Conservation (phyloP, 2,113 vertebrate genomes). For the Caracal caracal region DNA sequence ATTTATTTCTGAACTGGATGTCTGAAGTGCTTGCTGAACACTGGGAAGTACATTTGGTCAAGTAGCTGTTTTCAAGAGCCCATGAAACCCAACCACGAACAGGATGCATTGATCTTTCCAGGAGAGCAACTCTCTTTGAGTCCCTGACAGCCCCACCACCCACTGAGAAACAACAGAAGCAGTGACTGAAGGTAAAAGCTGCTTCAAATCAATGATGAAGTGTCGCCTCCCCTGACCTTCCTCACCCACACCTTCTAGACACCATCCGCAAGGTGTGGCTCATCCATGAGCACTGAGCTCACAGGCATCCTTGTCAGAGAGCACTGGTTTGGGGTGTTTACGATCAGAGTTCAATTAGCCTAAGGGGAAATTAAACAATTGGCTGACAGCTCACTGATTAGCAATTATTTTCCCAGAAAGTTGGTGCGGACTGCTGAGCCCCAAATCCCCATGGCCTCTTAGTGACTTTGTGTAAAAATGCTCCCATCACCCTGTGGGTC, state of each 20-base stretch:
- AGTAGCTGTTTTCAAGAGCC: conserved; percentile 20
- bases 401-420: conserved; percentile 74
- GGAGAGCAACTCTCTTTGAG: neutral
- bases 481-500: neutral
- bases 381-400: conserved; percentile 66
- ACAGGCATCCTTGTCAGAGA: conserved; percentile 40
- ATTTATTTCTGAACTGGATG: neutral
- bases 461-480: conserved; percentile 14
- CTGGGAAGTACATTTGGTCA: neutral
- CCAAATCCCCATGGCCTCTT: conserved; percentile 63
- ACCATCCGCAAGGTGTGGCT: neutral
- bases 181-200: neutral
- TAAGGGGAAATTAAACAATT: conserved; percentile 76
- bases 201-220: neutral
- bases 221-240: neutral
- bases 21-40: neutral
- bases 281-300: neutral
- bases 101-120: neutral
- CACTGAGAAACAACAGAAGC: neutral
- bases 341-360: conserved; percentile 67
- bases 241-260: neutral
- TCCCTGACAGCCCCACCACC: neutral
- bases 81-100: neutral
- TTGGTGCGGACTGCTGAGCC: conserved; percentile 49
- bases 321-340: conserved; percentile 58